Base-by-base conservation (phyloP, 1,140 invertebrate species). In the Bombus affinis region DNA sequence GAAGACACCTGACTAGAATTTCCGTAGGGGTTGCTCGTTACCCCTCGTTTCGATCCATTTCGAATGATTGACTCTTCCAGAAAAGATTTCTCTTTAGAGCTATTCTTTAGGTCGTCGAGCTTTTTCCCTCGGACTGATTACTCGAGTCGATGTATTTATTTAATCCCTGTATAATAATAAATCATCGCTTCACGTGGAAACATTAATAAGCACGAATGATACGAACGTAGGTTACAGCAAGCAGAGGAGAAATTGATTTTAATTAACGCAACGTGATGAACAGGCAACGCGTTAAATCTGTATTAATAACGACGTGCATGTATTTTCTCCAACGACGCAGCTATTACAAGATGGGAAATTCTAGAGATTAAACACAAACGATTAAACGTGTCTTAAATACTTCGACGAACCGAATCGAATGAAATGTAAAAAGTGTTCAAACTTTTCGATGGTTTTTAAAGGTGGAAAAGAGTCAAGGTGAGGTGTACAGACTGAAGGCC, bases 401-500 rank as follows among this genome's bases (percentile, higher is more conserved):
- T 35, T 68, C 12, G 32, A 22, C 15, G 15, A 32, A 68, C 0
- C 9, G 28, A 65, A 65, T 32, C 2, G 12, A 13, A 65, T 28
- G 22, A 28, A 59, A 59, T 28, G 9, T 59, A 28, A 53, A 22
- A 53, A 53, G 47, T 53, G 12, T n/a, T 62, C 4, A 62, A 13
- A 62, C 9, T n/a, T 47, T 37, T 62, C 44, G 15, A 32, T 47
- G 25, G 2, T 62, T 42, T 12, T n/a, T 5, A 5, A 77, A 95
- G 94, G 94, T 94, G 73, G 94, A 95, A 94, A 98, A 99, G 95
- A 98, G 98, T 75, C 98, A 99, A 94, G 98, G 98, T 77, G 98
- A 99, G 94, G 98, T 99, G 25, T 99, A 99, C 93, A 96, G 98
- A 92, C 96, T 99, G 83, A 99, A 99, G 95, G 98, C 98, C 25